These are phyloP conservation scores for Archips crataeganus DNA, from an alignment of 2,888 invertebrate genomes.

Conservation along the genomic window DNA sequence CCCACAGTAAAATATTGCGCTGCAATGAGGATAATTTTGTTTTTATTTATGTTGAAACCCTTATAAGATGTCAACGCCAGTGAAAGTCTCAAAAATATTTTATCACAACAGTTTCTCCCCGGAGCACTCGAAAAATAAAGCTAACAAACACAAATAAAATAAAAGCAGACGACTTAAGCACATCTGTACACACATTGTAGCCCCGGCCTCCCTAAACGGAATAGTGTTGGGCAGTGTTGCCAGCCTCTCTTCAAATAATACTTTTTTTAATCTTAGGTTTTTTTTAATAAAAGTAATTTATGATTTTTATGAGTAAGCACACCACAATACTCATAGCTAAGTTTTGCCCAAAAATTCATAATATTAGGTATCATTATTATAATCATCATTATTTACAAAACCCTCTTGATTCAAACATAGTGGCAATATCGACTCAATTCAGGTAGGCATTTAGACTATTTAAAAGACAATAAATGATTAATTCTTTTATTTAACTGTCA, in stretches of 20 bases:
- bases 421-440: too few species aligned
- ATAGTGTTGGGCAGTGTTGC: slow-evolving; percentile 37
- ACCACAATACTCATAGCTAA: too few species aligned
- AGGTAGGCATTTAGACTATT: too few species aligned
- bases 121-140: slow-evolving; percentile 36
- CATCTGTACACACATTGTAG: slow-evolving; percentile 43
- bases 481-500: too few species aligned
- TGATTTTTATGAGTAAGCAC: too few species aligned
- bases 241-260: background rate
- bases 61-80: slow-evolving; percentile 22
- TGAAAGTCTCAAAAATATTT: slow-evolving; percentile 35
- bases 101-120: slow-evolving; percentile 31
- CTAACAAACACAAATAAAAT: slow-evolving; percentile 38
- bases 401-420: too few species aligned
- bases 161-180: slow-evolving; percentile 35
- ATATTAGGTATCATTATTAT: too few species aligned
- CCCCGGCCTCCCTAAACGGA: slow-evolving; percentile 48
- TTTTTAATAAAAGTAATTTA: too few species aligned
- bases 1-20: background rate
- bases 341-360: too few species aligned
- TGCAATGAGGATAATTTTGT: slow-evolving; percentile 23
- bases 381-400: too few species aligned
- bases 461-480: too few species aligned
- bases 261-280: background rate
- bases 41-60: slow-evolving; percentile 22